Percentiles rank a stretch among this genome's conserved stretches.
These are phyloP conservation scores for Sarotherodon lohbergeri DNA, from an alignment of 2,113 vertebrate genomes.

Conservation along the genomic window DNA sequence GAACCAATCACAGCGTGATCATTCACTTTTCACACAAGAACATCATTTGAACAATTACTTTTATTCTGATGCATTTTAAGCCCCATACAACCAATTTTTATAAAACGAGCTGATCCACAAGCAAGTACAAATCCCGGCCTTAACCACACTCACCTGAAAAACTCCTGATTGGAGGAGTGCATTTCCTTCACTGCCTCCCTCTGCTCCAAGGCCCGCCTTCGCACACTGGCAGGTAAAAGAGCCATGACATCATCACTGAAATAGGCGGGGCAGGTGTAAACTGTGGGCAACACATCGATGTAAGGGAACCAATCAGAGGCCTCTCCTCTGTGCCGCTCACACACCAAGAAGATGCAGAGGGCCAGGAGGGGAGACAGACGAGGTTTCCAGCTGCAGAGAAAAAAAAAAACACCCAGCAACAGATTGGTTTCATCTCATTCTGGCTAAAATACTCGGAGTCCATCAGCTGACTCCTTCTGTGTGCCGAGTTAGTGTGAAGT, in stretches of 20 bases:
- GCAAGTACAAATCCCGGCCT: not conserved
- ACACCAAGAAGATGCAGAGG: constrained; percentile 85
- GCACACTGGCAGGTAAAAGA: constrained; percentile 73
- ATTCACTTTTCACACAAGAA: not conserved
- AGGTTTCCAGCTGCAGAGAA: constrained; percentile 59
- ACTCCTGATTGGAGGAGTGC: constrained; percentile 64
- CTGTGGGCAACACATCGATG: constrained; percentile 78
- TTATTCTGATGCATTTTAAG: not conserved
- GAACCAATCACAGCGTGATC: not conserved
- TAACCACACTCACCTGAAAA: constrained; percentile 64
- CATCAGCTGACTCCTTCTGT: not conserved
- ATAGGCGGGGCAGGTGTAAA: constrained; percentile 82
- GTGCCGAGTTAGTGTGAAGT: not conserved
- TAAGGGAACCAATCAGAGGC: constrained; percentile 85
- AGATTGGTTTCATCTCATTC: not conserved
- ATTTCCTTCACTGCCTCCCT: constrained; percentile 65
- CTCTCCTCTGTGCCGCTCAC: constrained; percentile 76
- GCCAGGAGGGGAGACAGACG: constrained; percentile 79
- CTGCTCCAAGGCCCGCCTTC: constrained; percentile 74
- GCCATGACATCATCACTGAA: constrained; percentile 62
- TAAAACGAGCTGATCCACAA: not conserved
- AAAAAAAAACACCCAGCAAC: not conserved
- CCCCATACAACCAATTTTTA: not conserved
- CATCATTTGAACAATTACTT: not conserved
- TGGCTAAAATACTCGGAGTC: rapidly evolving